Conservation (phyloP, 2,888 invertebrate species). For the Polymixis lichenea region DNA sequence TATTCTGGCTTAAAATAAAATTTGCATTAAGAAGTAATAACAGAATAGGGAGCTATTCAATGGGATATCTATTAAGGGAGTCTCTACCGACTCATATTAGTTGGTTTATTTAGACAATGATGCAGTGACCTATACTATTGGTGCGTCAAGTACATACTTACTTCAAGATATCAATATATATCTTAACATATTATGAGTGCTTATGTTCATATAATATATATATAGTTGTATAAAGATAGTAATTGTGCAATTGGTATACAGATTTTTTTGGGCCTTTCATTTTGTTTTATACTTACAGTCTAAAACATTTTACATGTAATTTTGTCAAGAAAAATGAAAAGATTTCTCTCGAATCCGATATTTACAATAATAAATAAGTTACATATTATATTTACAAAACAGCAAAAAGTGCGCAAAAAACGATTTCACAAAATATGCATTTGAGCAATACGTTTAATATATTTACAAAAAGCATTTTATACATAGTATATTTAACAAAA, state of each 20-base stretch:
- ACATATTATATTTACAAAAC: constrained; percentile 84
- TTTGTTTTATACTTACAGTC: constrained; percentile 80
- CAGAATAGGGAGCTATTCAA: constrained; percentile 40
- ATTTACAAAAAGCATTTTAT: constrained; percentile 87
- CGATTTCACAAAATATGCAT: constrained; percentile 90
- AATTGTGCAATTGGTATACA: constrained; percentile 89
- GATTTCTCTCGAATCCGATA: constrained; percentile 81
- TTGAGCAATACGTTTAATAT: constrained; percentile 89
- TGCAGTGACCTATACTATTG: constrained; percentile 82
- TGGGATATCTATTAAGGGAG: constrained; percentile 55
- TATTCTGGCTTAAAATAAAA: constrained; percentile 54
- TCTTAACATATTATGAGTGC: constrained; percentile 77
- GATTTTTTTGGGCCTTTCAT: constrained; percentile 87
- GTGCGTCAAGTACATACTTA: constrained; percentile 78
- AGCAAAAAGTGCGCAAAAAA: constrained; percentile 90
- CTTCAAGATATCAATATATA: constrained; percentile 75
- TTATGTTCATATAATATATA: constrained; percentile 81
- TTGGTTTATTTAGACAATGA: constrained; percentile 73
- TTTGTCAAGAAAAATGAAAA: constrained; percentile 74
- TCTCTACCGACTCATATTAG: constrained; percentile 30
- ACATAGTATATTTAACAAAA: constrained; percentile 71
- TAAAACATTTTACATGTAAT: constrained; percentile 69
- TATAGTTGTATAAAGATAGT: constrained; percentile 82
- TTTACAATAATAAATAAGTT: constrained; percentile 77
- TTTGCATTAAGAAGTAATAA: constrained; percentile 47